These are phyloP conservation scores for Oncorhynchus nerka DNA, from an alignment of 2,113 vertebrate genomes.

Conservation along the genomic window DNA sequence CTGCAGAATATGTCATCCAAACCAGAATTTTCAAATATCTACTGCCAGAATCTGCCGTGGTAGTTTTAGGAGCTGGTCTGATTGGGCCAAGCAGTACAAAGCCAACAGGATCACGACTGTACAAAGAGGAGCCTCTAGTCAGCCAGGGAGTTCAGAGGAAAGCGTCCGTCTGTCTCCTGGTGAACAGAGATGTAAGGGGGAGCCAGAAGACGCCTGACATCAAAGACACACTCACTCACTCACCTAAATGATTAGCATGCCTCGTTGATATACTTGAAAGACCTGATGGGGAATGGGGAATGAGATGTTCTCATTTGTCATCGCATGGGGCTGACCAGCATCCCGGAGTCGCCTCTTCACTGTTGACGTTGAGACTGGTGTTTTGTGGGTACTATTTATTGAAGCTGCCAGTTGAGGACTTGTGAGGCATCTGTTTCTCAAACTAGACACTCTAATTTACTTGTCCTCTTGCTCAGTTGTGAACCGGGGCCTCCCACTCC, in stretches of 20 bases:
- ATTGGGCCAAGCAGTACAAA: background rate
- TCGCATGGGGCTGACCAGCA: background rate
- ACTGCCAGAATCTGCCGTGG: background rate
- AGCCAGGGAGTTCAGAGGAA: background rate
- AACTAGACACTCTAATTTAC: too few relatives aligned
- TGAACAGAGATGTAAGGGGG: background rate
- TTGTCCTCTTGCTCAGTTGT: too few relatives aligned
- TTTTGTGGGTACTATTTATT: too few relatives aligned
- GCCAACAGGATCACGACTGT: background rate
- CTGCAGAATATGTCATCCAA: background rate
- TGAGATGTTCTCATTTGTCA: background rate
- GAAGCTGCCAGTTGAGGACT: too few relatives aligned
- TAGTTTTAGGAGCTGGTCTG: background rate
- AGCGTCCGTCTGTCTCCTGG: background rate
- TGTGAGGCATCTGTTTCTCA: too few relatives aligned
- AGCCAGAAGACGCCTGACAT: background rate
- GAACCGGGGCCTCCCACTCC: too few relatives aligned
- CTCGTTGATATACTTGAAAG: background rate
- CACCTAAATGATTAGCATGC: background rate
- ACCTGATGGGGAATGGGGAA: too few relatives aligned
- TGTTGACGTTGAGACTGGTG: too few relatives aligned
- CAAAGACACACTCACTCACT: background rate
- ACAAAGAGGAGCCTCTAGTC: background rate
- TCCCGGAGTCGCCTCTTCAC: too few relatives aligned
- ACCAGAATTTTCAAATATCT: background rate